phyloP scores from a whole-genome alignment of 2,888 invertebrate species.

The Taphrorychus bicolor region DNA sequence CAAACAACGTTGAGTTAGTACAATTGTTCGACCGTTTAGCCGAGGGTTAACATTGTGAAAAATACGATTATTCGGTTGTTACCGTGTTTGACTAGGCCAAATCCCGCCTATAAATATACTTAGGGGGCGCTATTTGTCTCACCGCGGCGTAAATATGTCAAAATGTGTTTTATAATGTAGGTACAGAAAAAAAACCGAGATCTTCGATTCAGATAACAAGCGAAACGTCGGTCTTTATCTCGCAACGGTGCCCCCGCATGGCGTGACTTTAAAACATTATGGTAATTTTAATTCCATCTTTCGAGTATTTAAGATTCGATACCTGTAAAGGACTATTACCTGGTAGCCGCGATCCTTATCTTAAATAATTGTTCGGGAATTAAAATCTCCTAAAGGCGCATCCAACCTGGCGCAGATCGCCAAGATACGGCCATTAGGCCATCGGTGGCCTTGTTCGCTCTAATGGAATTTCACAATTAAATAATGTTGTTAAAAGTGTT shows the following conservation, averaged over 20 bases:
- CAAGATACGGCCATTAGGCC: slow-evolving; percentile 1
- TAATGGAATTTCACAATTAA: slow-evolving; percentile 4
- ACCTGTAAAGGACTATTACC: slow-evolving; percentile 19
- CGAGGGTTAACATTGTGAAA: slow-evolving; percentile 35
- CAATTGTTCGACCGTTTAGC: slow-evolving; percentile 27
- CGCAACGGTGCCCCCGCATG: slow-evolving; percentile 24
- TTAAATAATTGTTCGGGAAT: slow-evolving; percentile 34
- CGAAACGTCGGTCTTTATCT: slow-evolving; percentile 1
- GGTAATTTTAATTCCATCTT: slow-evolving; percentile 32
- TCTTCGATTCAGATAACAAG: neutral
- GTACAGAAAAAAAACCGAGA: neutral
- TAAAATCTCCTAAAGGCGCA: slow-evolving; percentile 23
- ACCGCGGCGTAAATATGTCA: slow-evolving; percentile 14
- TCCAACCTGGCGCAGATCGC: slow-evolving; percentile 8
- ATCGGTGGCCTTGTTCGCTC: neutral
- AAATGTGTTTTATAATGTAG: neutral
- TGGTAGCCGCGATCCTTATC: slow-evolving; percentile 37
- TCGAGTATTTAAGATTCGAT: slow-evolving; percentile 30
- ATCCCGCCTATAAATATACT: slow-evolving; percentile 14
- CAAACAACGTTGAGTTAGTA: slow-evolving; percentile 32
- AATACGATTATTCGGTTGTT: slow-evolving; percentile 38
- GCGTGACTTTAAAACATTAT: slow-evolving; percentile 36
- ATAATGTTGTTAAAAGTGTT: neutral
- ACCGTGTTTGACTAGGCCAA: slow-evolving; percentile 29
- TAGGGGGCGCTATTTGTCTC: slow-evolving; percentile 20